Conservation (phyloP, 2,797 vertebrate species). For the Peromyscus attwateri region DNA sequence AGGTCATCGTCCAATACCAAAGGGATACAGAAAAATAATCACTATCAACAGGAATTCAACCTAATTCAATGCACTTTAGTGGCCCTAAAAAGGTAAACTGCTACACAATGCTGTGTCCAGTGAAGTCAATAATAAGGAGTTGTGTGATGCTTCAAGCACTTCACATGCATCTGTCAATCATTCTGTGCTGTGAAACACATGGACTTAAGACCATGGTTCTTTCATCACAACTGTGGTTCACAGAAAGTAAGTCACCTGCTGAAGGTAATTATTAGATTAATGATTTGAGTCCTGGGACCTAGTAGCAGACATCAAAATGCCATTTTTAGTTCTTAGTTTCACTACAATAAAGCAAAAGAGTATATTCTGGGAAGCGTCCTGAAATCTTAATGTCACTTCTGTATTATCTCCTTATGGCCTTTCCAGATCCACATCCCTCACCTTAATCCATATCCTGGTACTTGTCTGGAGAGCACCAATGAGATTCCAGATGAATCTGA, state of each 20-base stretch:
- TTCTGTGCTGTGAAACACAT: background rate
- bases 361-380: background rate
- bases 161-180: background rate
- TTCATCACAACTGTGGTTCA: background rate
- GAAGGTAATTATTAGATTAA: background rate
- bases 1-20: background rate
- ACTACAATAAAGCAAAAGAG: background rate
- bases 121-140: background rate
- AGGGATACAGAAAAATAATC: background rate
- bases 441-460: background rate
- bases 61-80: background rate
- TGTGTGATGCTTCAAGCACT: background rate
- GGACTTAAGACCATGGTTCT: background rate
- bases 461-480: background rate
- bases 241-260: background rate
- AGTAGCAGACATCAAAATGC: background rate
- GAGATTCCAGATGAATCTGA: background rate
- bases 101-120: background rate
- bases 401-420: background rate
- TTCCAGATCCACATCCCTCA: rapidly evolving
- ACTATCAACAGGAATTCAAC: background rate
- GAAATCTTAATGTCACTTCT: background rate
- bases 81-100: background rate
- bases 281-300: background rate
- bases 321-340: background rate